These are phyloP conservation scores for Acromyrmex charruanus DNA, from an alignment of 1,140 invertebrate species.

Conservation along the genomic window DNA sequence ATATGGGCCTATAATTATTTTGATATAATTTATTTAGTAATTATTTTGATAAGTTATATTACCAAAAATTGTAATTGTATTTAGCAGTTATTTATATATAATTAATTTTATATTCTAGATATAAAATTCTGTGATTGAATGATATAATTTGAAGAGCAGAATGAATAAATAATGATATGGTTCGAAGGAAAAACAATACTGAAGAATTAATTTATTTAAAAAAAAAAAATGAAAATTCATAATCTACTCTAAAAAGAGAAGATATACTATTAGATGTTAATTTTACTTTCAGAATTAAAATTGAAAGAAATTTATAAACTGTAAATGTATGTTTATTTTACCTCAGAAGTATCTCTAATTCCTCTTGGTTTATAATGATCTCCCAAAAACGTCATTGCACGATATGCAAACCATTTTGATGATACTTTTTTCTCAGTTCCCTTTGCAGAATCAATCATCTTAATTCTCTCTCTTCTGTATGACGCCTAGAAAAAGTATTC, in stretches of 20 bases:
- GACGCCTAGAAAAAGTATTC: background rate
- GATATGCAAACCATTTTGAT: slow-evolving; percentile 6
- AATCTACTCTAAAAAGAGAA: too few relatives aligned
- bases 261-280: too few relatives aligned
- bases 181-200: too few relatives aligned
- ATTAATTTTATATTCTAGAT: background rate
- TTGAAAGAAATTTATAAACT: background rate
- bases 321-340: background rate
- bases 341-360: background rate
- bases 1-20: background rate
- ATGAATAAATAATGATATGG: too few relatives aligned
- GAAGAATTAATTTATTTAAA: too few relatives aligned
- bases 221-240: too few relatives aligned
- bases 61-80: background rate
- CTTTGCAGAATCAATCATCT: slow-evolving; percentile 17
- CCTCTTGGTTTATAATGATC: slow-evolving; percentile 11
- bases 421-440: background rate
- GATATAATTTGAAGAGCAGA: too few relatives aligned
- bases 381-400: slow-evolving; percentile 12
- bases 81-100: background rate
- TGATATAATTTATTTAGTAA: background rate
- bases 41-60: background rate
- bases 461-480: slow-evolving; percentile 20
- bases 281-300: background rate
- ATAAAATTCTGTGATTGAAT: too few relatives aligned